Base-by-base conservation (phyloP, 2,888 invertebrate genomes). In the Drosophila maculinotata region DNA sequence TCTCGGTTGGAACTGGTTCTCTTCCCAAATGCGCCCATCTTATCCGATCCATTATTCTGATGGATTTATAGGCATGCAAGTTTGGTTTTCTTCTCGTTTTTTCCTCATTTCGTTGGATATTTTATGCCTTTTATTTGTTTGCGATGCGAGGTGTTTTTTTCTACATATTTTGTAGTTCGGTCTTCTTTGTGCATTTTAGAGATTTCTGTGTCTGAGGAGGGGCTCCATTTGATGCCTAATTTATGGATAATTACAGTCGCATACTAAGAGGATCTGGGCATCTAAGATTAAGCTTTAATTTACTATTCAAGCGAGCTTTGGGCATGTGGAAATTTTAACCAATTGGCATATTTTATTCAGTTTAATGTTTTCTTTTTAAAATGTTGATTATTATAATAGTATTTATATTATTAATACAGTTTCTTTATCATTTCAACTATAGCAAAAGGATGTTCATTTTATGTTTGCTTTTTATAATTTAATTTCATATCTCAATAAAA, bases 31-130 rank as follows among this genome's bases (percentile, higher is more conserved):
- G 74, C 66, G 57, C 58, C 69, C 69, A 41, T 70, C 75, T 87
- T 89, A 88, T 89, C 84, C 79, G 77, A 86, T 83, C 86, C 75
- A 89, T 88, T 79, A 89, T 76, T 81, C 84, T 76, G 79, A 78
- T 78, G 79, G 75, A 88, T 88, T 88, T 88, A 88, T 88, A 72
- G 87, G 65, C 81, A 73, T 76, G 68, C 62, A 78, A 77, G 81
- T 62, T 67, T 69, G 54, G 52, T 36, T 12, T 31, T 76, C 62
- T 47, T 51, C 20, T 20, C 20, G 52, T 42, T 54, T 45, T 41
- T 36, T 54, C 36, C 33, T 36, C 20, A 4, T 44, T 66, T 68
- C 53, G 47, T 58, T 68, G 28, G 51, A 57, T 59, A 51, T 79
- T 68, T 68, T 66, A 84, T 76, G 73, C 76, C 47, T 67, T 67